Conservation (phyloP, 2,113 vertebrate genomes). For the Phalacrocorax aristotelis region DNA sequence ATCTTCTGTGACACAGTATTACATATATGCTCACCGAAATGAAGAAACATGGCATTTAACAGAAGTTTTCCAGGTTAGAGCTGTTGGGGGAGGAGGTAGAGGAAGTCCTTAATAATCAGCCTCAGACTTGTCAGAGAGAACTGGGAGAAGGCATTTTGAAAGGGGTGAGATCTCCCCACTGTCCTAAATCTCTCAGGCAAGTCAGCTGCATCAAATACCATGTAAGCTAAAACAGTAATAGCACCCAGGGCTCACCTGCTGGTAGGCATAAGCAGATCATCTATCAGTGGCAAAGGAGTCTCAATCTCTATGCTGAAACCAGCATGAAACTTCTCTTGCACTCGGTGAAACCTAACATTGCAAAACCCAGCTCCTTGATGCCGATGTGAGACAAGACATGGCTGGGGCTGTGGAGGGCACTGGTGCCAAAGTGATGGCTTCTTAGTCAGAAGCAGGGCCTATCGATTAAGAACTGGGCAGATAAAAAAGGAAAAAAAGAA, state of each 20-base stretch:
- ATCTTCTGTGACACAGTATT: background rate
- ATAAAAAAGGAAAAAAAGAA: background rate
- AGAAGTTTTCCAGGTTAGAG: background rate
- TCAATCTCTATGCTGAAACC: background rate
- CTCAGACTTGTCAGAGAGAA: background rate
- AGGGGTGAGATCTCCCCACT: background rate
- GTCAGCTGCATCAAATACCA: background rate
- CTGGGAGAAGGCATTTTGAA: background rate
- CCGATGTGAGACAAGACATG: fast-evolving
- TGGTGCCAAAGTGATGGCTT: background rate
- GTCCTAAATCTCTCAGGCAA: background rate
- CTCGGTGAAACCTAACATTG: background rate
- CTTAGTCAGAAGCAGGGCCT: background rate
- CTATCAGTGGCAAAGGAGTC: background rate
- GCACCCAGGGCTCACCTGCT: background rate
- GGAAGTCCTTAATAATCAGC: background rate
- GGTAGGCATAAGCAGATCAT: background rate
- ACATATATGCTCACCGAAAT: background rate
- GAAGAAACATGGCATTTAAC: background rate
- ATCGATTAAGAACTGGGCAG: background rate
- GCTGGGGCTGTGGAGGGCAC: background rate
- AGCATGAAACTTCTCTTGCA: background rate
- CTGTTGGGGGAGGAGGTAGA: background rate
- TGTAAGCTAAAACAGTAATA: background rate
- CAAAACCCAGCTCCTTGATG: background rate